phyloP scores from a whole-genome alignment of 2,797 vertebrate genomes.

The Buceros bicornis region DNA sequence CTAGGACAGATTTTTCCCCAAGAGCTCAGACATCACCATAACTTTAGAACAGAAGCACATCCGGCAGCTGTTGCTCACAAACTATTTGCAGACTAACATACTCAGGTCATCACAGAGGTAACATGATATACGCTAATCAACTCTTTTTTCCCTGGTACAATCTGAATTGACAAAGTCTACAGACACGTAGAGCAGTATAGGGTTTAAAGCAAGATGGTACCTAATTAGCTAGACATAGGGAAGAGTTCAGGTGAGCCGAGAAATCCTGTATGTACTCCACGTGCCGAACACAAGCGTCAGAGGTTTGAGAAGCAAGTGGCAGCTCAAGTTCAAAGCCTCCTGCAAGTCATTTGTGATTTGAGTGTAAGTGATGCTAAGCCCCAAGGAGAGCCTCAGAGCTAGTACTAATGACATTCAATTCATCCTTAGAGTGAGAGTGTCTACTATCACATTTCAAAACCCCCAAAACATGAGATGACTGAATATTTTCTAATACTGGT shows the following conservation, averaged over 20 bases:
- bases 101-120: not conserved
- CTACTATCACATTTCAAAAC: not conserved
- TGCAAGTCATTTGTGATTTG: not conserved
- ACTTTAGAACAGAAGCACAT: not conserved
- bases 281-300: not conserved
- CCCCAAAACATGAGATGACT: not conserved
- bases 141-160: too few species aligned
- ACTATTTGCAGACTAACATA: not conserved
- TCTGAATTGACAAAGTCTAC: not conserved
- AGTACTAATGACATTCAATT: not conserved
- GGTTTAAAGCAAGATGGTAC: not conserved
- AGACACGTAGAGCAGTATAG: not conserved
- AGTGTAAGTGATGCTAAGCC: not conserved
- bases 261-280: not conserved
- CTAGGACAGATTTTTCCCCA: not conserved
- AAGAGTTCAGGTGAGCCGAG: not conserved
- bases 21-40: not conserved
- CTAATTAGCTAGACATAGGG: not conserved
- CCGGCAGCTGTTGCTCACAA: not conserved
- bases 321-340: not conserved
- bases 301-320: not conserved
- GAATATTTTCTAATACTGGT: not conserved
- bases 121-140: fast-evolving
- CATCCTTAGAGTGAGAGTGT: not conserved
- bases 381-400: not conserved